Percentiles rank a stretch among this genome's conserved stretches.
These are phyloP conservation scores for Leptinotarsa texana DNA, from an alignment of 1,140 invertebrate genomes.

Conservation along the genomic window DNA sequence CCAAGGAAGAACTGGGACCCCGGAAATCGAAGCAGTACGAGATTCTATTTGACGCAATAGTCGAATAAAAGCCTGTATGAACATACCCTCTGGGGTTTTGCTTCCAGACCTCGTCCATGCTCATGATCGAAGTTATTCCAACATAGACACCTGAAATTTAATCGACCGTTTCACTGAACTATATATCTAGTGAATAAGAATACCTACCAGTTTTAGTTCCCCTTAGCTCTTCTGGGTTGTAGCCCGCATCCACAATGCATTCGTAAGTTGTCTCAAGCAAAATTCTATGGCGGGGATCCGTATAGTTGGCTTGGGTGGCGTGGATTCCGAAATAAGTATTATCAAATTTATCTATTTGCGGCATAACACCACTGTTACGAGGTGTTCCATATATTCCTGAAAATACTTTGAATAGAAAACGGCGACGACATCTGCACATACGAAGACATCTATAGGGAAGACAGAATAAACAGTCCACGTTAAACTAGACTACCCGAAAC, in stretches of 20 bases:
- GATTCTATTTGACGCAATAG: slow-evolving; percentile 60
- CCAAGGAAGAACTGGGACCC: slow-evolving; percentile 76
- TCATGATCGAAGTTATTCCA: not conserved
- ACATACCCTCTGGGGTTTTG: slow-evolving; percentile 19
- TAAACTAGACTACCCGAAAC: too few relatives aligned
- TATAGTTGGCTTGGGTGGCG: slow-evolving; percentile 58
- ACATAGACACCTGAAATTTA: not conserved
- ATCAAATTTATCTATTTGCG: slow-evolving; percentile 67
- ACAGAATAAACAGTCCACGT: too few relatives aligned
- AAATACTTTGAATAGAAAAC: not conserved
- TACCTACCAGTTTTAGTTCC: slow-evolving; percentile 59
- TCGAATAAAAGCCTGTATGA: slow-evolving; percentile 9
- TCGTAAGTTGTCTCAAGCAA: slow-evolving; percentile 59
- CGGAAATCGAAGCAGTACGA: slow-evolving; percentile 63
- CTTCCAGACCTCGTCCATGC: not conserved
- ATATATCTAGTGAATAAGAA: not conserved
- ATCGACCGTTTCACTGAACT: too few relatives aligned
- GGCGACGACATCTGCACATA: too few relatives aligned
- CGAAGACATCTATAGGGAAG: too few relatives aligned
- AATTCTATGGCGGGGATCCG: slow-evolving; percentile 61
- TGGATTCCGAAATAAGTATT: slow-evolving; percentile 63
- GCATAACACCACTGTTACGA: slow-evolving; percentile 76
- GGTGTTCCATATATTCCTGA: slow-evolving; percentile 68
- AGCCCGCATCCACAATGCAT: slow-evolving; percentile 54
- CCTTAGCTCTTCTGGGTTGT: slow-evolving; percentile 57